These are phyloP conservation scores for Thymallus thymallus DNA, from an alignment of 2,113 vertebrate species.

Conservation along the genomic window DNA sequence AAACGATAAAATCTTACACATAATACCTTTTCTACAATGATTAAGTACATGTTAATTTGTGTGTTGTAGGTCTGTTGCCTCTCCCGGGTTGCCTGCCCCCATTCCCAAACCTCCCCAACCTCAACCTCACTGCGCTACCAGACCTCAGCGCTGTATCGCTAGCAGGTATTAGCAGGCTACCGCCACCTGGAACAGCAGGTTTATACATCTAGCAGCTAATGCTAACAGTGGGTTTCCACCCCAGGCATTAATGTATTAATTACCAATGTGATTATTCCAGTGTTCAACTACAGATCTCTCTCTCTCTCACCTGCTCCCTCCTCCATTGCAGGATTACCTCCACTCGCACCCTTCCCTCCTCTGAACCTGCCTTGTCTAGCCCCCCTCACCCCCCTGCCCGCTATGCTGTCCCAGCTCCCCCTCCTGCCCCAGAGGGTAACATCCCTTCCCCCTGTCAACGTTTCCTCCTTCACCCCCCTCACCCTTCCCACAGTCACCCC, in stretches of 20 bases:
- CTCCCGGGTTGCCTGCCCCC: slow-evolving; percentile 85
- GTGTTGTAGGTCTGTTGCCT: slow-evolving; percentile 82
- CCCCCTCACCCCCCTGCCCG: slow-evolving; percentile 54
- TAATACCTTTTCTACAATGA: not conserved
- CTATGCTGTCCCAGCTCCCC: slow-evolving; percentile 70
- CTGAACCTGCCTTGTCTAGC: slow-evolving; percentile 65
- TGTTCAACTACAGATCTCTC: slow-evolving; percentile 9
- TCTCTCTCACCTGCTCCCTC: not conserved
- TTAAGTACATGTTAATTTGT: not conserved
- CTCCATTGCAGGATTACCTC: slow-evolving; percentile 67
- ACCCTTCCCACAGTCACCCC: slow-evolving; percentile 25
- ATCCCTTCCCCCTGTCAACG: slow-evolving; percentile 62
- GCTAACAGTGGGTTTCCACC: not conserved
- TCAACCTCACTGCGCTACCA: slow-evolving; percentile 81
- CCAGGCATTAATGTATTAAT: not conserved
- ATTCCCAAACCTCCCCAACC: slow-evolving; percentile 77
- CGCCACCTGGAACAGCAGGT: slow-evolving; percentile 62
- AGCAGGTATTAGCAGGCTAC: slow-evolving; percentile 70
- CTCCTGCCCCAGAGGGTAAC: slow-evolving; percentile 79
- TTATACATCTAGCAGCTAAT: not conserved
- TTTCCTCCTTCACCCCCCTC: not conserved
- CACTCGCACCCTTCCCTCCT: slow-evolving; percentile 76
- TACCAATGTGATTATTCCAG: not conserved
- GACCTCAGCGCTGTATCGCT: slow-evolving; percentile 75
- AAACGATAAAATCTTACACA: not conserved